Base-by-base conservation (phyloP, 2,113 vertebrate genomes). In the Perccottus glenii region DNA sequence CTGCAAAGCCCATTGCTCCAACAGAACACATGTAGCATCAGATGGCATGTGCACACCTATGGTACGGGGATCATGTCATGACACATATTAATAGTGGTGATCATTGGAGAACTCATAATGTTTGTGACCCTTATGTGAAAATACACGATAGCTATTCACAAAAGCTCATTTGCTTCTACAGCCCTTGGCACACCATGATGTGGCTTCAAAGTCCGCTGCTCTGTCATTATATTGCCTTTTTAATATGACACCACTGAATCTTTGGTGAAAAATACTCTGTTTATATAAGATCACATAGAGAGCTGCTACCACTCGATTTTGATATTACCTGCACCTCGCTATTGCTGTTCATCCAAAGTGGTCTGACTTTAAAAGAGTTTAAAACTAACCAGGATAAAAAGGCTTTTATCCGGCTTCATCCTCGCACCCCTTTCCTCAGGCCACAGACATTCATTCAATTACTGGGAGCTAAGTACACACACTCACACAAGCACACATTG, bases 221-320 rank as follows among this genome's bases (percentile, higher is more conserved):
- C 52, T 47, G 48, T 67, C 66, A 19, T 58, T 67, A 74, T 81
- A 86, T 83, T 85, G 85, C 82, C 84, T 82, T 77, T 84, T 56
- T 50, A 45, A 59, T 57, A 56, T 49, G 87, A 90, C 88, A 91
- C 90, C 88, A 91, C 90, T 88, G 91, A 76, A 68, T 96, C 95
- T 96, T 96, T 96, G 95, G 95, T 95, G 94, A 93, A 91, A 80
- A 76, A 83, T 32, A 77, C 70, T 61, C 49, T 7, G 33, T 73
- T 66, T n/a, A 48, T 61, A 59, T 60, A 60, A 36, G 12, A 60
- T 49, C 57, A 80, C 49, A 57, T 27, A 53, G 42, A 56, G 60
- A 80, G 70, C 36, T 49, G 59, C 40, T 47, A 6, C 63, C 14
- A 38, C 35, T 64, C 50, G 5, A 15, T 58, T 64, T 45, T 64